phyloP scores from a whole-genome alignment of 2,113 vertebrate genomes.

The Deroptyus accipitrinus region DNA sequence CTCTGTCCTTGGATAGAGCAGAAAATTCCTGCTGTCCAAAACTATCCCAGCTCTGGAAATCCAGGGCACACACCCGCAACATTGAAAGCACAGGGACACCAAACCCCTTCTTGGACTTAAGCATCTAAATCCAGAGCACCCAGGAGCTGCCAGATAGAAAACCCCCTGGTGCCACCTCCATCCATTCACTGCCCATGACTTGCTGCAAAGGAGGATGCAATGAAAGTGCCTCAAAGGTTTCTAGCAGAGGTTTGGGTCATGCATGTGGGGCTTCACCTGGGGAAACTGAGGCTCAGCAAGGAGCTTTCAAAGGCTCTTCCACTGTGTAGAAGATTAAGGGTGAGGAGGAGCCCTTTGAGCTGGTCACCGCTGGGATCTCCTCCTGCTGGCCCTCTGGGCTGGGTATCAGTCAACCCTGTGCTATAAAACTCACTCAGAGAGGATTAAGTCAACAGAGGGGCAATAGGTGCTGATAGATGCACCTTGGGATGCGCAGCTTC shows the following conservation, averaged over 20 bases:
- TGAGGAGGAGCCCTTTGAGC: neutral
- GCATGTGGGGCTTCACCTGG: rapidly evolving
- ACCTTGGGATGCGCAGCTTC: neutral
- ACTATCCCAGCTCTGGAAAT: neutral
- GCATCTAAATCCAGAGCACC: neutral
- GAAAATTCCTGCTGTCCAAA: neutral
- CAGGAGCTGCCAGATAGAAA: neutral
- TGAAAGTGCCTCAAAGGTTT: neutral
- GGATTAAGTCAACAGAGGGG: neutral
- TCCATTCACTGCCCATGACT: neutral
- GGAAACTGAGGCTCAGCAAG: neutral
- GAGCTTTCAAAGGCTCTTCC: neutral
- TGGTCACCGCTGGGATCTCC: neutral
- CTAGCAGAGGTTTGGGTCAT: neutral
- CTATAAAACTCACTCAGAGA: neutral
- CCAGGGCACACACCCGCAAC: rapidly evolving
- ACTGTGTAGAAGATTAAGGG: neutral
- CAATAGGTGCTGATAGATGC: neutral
- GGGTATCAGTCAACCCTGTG: neutral
- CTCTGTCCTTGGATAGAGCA: neutral
- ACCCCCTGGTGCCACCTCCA: rapidly evolving
- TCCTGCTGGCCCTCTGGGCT: neutral
- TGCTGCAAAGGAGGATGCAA: neutral
- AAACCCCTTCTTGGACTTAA: neutral
- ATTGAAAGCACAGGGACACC: neutral